These are phyloP conservation scores for Chaetophractus vellerosus DNA, from an alignment of 2,797 vertebrate species.

Conservation along the genomic window DNA sequence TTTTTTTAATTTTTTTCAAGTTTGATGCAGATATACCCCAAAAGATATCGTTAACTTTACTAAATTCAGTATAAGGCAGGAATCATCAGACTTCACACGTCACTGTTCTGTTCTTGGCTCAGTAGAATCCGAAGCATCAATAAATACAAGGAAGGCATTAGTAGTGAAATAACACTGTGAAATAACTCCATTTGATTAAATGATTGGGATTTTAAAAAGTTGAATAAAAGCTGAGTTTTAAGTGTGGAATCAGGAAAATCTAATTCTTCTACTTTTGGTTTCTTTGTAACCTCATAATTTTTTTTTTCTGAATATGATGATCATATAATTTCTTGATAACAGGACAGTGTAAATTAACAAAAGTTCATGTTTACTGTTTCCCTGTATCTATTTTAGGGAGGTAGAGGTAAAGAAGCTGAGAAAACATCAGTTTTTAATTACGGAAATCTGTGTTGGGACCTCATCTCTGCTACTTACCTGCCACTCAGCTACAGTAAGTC, in stretches of 20 bases:
- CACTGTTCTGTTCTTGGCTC: background rate
- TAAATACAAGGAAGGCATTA: background rate
- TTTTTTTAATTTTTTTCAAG: constrained; percentile 40
- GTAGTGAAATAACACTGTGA: background rate
- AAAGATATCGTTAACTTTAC: constrained; percentile 15
- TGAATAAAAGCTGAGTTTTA: background rate
- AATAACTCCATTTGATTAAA: background rate
- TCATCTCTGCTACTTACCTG: background rate
- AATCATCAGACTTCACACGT: background rate
- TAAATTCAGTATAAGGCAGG: background rate
- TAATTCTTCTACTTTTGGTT: background rate
- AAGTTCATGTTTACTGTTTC: background rate
- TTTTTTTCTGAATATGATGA: background rate
- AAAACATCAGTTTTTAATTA: background rate
- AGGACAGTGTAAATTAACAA: constrained; percentile 14
- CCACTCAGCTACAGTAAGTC: background rate
- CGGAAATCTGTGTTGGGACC: background rate
- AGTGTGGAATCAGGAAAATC: constrained; percentile 36
- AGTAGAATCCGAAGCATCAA: background rate
- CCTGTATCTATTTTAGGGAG: background rate
- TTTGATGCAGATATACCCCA: constrained; percentile 1
- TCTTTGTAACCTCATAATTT: background rate
- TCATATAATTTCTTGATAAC: background rate
- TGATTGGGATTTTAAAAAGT: background rate
- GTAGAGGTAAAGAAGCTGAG: background rate